phyloP scores from a whole-genome alignment of 2,888 invertebrate species.

The Tipula confusa region DNA sequence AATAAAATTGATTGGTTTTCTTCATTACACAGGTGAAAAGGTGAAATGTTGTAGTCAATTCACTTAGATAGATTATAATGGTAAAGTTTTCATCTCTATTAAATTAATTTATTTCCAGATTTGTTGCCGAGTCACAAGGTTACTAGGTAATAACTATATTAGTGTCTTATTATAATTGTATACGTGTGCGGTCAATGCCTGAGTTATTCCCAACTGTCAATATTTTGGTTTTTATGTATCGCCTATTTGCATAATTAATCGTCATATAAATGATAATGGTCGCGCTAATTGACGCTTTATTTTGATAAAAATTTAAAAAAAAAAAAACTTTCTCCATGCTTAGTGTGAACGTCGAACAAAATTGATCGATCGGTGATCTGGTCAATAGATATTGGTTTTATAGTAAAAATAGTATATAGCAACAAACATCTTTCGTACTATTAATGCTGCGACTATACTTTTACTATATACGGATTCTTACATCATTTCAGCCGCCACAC shows the following conservation, averaged over 20 bases:
- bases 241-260: not conserved
- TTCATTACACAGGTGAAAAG: not conserved
- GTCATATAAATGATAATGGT: not conserved
- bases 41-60: not conserved
- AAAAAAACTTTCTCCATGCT: not conserved
- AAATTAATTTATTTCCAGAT: not conserved
- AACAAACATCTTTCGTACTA: not conserved
- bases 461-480: not conserved
- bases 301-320: not conserved
- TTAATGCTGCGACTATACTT: not conserved
- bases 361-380: not conserved
- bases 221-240: not conserved
- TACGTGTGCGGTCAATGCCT: not conserved
- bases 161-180: too few species aligned
- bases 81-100: not conserved
- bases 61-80: not conserved
- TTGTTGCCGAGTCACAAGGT: not conserved
- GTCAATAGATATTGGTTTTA: not conserved
- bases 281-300: not conserved
- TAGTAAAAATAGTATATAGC: not conserved
- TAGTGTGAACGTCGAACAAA: not conserved
- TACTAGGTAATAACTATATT: not conserved
- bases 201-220: not conserved
- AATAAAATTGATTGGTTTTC: not conserved
- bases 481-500: not conserved